Evolutionary conservation across 2,113 vertebrate genomes (phyloP).

Genomic region (Mesoclemmys tuberculata): DNA sequence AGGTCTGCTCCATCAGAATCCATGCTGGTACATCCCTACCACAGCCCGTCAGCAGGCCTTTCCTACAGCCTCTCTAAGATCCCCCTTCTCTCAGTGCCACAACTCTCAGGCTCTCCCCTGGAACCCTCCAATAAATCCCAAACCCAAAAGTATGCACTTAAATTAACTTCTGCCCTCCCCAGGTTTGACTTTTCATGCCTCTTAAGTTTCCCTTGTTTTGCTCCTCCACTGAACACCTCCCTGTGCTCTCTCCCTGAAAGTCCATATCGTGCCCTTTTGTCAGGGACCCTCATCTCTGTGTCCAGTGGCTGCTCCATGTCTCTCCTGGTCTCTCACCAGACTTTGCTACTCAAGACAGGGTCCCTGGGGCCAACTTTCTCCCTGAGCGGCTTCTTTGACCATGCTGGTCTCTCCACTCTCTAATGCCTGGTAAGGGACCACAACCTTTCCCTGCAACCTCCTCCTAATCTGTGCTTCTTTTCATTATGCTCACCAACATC

Average conservation of each 20-base stretch:
- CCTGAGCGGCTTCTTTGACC: background rate
- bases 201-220: background rate
- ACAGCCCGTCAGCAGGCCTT: background rate
- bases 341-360: background rate
- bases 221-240: background rate
- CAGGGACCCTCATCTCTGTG: background rate
- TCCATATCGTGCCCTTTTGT: background rate
- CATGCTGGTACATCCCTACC: background rate
- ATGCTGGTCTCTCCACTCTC: too few relatives aligned
- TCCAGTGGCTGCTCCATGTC: background rate
- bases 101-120: background rate
- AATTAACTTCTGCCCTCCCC: background rate
- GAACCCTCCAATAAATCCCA: background rate
- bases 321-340: background rate
- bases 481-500: background rate
- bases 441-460: background rate
- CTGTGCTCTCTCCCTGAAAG: background rate
- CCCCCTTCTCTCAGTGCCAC: background rate
- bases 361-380: background rate
- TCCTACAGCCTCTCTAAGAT: background rate
- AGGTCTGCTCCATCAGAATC: background rate
- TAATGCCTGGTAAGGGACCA: background rate
- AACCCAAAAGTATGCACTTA: background rate
- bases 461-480: background rate
- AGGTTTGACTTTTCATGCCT: background rate